Evolutionary conservation across 1,140 invertebrate species (phyloP).

Genomic region (Megalonaias nervosa): DNA sequence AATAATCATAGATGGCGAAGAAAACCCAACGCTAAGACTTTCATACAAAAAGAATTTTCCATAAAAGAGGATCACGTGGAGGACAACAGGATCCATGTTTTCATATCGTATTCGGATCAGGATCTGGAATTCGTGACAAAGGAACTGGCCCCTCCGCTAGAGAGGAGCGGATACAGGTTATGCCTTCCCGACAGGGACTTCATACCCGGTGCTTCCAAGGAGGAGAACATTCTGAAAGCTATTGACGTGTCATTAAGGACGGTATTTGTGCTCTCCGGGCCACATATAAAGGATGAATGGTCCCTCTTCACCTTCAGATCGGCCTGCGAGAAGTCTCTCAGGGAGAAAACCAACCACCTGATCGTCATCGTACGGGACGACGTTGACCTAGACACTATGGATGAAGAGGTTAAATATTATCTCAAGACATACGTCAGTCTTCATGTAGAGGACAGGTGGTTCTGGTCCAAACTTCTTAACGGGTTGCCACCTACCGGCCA

Average conservation of each 20-base stretch:
- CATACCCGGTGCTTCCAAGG: constrained; percentile 46
- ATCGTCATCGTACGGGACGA: constrained; percentile 36
- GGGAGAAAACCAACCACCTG: constrained; percentile 43
- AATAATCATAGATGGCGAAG: no score
- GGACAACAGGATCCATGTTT: constrained; percentile 17
- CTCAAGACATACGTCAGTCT: constrained; percentile 42
- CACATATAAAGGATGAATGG: constrained; percentile 49
- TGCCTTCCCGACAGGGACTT: constrained; percentile 53
- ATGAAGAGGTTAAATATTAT: constrained; percentile 42
- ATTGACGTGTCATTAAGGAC: constrained; percentile 39
- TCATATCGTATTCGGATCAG: constrained; percentile 48
- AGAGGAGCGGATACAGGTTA: constrained; percentile 37
- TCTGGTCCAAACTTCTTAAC: constrained; percentile 37
- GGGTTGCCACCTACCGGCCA: constrained; percentile 17
- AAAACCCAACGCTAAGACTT: neutral
- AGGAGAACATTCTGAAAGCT: constrained; percentile 55
- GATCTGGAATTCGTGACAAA: constrained; percentile 43
- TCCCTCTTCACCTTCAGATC: constrained; percentile 49
- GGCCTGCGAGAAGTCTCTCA: constrained; percentile 47
- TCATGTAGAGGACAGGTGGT: constrained; percentile 34
- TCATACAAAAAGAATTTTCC: no score
- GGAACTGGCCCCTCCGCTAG: constrained; percentile 34
- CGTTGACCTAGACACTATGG: constrained; percentile 22
- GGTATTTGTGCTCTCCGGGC: constrained; percentile 45
- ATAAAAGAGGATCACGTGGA: no score